Evolutionary conservation across 2,888 invertebrate species (phyloP).

Genomic region (Scrobipalpa costella): DNA sequence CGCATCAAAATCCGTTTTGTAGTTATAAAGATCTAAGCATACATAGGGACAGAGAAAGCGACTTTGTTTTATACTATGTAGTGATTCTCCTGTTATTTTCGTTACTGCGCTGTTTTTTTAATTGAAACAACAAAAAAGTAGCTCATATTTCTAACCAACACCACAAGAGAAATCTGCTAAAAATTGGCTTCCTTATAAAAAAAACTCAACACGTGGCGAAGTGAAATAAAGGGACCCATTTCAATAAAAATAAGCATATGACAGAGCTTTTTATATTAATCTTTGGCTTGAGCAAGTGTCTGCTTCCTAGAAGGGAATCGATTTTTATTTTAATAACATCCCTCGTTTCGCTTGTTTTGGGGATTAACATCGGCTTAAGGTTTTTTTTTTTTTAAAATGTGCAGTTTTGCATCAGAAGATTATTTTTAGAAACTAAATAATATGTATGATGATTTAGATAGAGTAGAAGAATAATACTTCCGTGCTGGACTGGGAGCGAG

Average conservation of each 20-base stretch:
- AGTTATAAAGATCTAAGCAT: too few relatives aligned
- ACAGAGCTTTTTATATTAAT: constrained; percentile 33
- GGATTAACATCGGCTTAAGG: constrained; percentile 53
- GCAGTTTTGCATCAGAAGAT: constrained; percentile 32
- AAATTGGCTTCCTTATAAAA: constrained; percentile 20
- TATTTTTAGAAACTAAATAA: constrained; percentile 38
- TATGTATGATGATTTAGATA: too few relatives aligned
- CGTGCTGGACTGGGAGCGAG: too few relatives aligned
- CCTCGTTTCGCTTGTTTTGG: constrained; percentile 56
- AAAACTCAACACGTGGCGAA: constrained; percentile 68
- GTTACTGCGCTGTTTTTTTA: not conserved
- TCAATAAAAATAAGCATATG: constrained; percentile 50
- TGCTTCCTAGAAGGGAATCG: constrained; percentile 68
- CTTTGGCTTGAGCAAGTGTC: constrained; percentile 73
- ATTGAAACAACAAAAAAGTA: too few relatives aligned
- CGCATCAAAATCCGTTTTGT: too few relatives aligned
- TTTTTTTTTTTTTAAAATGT: constrained; percentile 41
- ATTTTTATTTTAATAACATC: constrained; percentile 56
- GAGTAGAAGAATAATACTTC: too few relatives aligned
- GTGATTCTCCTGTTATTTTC: too few relatives aligned
- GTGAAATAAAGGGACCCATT: constrained; percentile 51
- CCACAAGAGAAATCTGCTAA: constrained; percentile 1
- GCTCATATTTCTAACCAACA: not conserved
- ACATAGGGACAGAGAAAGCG: too few relatives aligned
- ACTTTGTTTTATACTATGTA: too few relatives aligned